Evolutionary conservation across 2,113 vertebrate genomes (phyloP).

Genomic region (Pogona vitticeps): DNA sequence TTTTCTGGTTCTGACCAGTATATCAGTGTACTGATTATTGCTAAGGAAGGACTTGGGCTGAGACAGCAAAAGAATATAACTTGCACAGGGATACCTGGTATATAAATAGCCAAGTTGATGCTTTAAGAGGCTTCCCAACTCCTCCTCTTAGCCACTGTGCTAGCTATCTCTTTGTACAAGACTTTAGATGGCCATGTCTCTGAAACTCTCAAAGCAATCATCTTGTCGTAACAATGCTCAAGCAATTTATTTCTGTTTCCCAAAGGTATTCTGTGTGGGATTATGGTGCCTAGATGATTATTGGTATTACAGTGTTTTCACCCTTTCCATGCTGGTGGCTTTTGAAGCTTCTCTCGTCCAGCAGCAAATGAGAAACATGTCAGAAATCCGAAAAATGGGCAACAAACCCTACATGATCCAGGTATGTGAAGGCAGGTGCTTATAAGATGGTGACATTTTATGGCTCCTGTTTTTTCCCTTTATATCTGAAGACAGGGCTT

Average conservation of each 20-base stretch:
- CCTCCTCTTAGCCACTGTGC: background rate
- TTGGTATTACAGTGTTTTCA: slow-evolving; percentile 98
- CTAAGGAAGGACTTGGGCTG: background rate
- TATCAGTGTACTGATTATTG: background rate
- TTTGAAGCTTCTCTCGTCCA: slow-evolving; percentile 97
- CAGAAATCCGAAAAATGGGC: slow-evolving; percentile 94
- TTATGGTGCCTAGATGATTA: slow-evolving; percentile 98
- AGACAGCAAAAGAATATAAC: background rate
- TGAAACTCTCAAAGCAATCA: background rate
- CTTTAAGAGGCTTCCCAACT: background rate
- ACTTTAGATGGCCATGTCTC: background rate
- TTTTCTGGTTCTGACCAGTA: no score
- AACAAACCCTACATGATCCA: slow-evolving; percentile 95
- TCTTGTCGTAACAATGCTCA: accelerated
- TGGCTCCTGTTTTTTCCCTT: background rate
- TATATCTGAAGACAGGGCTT: background rate
- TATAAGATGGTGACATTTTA: no score
- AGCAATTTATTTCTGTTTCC: background rate
- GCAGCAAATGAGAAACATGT: slow-evolving; percentile 96
- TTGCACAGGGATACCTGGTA: background rate
- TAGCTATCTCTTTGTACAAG: background rate
- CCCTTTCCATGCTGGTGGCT: slow-evolving; percentile 95
- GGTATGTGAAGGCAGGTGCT: slow-evolving; percentile 62
- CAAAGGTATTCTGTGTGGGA: slow-evolving; percentile 94
- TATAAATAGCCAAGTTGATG: background rate